phyloP scores from a whole-genome alignment of 2,888 invertebrate genomes.

The Oeneis ivallda region DNA sequence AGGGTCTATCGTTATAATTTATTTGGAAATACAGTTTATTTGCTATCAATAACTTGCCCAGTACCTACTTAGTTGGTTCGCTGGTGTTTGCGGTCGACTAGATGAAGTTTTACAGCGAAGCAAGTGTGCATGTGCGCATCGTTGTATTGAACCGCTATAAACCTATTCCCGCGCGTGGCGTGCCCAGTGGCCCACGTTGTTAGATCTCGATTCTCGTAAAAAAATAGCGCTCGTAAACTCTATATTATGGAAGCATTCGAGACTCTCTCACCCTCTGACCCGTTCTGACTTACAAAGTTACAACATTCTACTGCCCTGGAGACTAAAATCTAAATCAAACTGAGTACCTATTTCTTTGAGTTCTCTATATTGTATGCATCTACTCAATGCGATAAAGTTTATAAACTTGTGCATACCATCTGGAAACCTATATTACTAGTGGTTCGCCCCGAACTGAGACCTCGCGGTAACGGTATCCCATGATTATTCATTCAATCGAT shows the following conservation, averaged over 20 bases:
- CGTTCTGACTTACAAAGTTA: background rate
- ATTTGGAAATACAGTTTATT: too few relatives aligned
- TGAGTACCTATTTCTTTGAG: background rate
- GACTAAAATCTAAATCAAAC: too few relatives aligned
- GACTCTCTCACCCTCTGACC: background rate
- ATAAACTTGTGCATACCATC: too few relatives aligned
- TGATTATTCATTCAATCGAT: too few relatives aligned
- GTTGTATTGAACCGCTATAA: background rate
- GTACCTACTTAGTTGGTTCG: too few relatives aligned
- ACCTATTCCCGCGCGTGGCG: constrained; percentile 9
- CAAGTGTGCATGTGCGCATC: background rate
- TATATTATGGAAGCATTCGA: background rate
- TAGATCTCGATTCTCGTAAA: constrained; percentile 26
- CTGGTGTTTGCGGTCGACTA: background rate
- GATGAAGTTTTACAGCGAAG: background rate
- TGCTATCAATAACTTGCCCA: too few relatives aligned
- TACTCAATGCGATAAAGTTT: too few relatives aligned
- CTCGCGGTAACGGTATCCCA: too few relatives aligned
- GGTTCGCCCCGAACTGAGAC: too few relatives aligned
- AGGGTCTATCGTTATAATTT: too few relatives aligned
- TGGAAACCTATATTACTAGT: too few relatives aligned
- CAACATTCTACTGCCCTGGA: background rate
- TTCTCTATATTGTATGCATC: too few relatives aligned
- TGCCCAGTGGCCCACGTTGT: constrained; percentile 1
- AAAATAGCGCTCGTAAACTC: constrained; percentile 22